These are phyloP conservation scores for Phoronis australis DNA, from an alignment of 2,888 invertebrate species.

Conservation along the genomic window DNA sequence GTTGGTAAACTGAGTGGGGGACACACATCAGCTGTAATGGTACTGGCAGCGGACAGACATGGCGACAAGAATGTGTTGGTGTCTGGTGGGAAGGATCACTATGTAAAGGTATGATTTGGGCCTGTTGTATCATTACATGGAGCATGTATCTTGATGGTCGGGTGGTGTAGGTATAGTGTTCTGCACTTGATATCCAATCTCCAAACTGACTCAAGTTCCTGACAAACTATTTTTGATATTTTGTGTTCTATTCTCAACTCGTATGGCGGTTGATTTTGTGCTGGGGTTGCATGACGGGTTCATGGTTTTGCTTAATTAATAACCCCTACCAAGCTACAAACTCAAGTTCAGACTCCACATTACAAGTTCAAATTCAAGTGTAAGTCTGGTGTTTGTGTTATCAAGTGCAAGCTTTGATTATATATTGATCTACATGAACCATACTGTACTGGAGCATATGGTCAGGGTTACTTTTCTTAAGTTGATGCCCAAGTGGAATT, in stretches of 20 bases:
- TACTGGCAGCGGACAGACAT: constrained; percentile 62
- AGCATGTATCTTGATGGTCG: neutral
- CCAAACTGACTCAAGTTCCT: too few relatives aligned
- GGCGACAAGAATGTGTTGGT: constrained; percentile 54
- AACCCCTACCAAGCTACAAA: too few relatives aligned
- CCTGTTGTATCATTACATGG: neutral
- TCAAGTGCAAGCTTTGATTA: too few relatives aligned
- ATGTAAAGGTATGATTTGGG: constrained; percentile 61
- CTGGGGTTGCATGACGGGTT: too few relatives aligned
- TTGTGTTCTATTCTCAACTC: neutral
- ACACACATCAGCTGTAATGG: constrained; percentile 80
- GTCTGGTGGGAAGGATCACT: constrained; percentile 69
- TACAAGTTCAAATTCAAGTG: too few relatives aligned
- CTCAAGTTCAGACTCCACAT: too few relatives aligned
- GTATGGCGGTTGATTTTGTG: neutral
- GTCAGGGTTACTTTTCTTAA: too few relatives aligned
- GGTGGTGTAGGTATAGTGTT: neutral
- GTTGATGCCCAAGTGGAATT: too few relatives aligned
- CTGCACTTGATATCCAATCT: neutral
- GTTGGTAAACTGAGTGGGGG: constrained; percentile 68
- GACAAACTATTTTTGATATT: neutral
- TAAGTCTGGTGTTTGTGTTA: too few relatives aligned
- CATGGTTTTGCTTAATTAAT: too few relatives aligned
- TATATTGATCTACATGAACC: too few relatives aligned
- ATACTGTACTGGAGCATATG: too few relatives aligned